A percentile compares a stretch with the other conserved stretches of the same genome.
phyloP scores from a whole-genome alignment of 2,888 invertebrate species.

The Resseliella maxima region DNA sequence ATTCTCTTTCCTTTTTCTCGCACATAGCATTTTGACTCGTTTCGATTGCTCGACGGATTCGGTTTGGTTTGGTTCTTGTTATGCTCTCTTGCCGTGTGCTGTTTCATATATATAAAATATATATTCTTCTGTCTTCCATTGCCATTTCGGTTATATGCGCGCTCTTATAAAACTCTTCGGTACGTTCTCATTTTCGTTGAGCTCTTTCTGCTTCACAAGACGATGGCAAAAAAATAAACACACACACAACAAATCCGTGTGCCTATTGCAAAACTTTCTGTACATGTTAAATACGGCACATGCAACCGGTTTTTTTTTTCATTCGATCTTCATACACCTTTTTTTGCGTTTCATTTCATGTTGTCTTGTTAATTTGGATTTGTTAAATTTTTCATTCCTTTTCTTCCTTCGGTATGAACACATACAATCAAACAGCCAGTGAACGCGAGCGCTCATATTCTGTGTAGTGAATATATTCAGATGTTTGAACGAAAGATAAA shows the following conservation, averaged over 20 bases:
- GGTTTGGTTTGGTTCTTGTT: not conserved
- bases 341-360: conserved; percentile 1
- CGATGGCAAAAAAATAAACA: not conserved
- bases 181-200: conserved; percentile 19
- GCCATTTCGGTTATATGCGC: not conserved
- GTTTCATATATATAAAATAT: not conserved
- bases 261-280: conserved; percentile 35
- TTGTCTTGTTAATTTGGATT: conserved; percentile 34
- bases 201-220: not conserved
- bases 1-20: not conserved
- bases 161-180: not conserved
- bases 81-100: not conserved
- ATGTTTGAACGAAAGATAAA: too few relatives aligned
- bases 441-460: too few relatives aligned
- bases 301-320: conserved; percentile 49
- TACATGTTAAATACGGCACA: conserved; percentile 14
- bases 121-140: not conserved
- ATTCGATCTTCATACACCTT: conserved; percentile 49
- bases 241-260: not conserved
- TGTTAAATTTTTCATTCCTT: conserved; percentile 32
- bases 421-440: not conserved
- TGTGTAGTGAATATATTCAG: too few relatives aligned
- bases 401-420: not conserved
- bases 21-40: not conserved
- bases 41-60: not conserved